Percentiles rank a stretch among this genome's conserved stretches.
Evolutionary conservation across 2,797 vertebrate species (phyloP).

Genomic region (Rhincodon typus): DNA sequence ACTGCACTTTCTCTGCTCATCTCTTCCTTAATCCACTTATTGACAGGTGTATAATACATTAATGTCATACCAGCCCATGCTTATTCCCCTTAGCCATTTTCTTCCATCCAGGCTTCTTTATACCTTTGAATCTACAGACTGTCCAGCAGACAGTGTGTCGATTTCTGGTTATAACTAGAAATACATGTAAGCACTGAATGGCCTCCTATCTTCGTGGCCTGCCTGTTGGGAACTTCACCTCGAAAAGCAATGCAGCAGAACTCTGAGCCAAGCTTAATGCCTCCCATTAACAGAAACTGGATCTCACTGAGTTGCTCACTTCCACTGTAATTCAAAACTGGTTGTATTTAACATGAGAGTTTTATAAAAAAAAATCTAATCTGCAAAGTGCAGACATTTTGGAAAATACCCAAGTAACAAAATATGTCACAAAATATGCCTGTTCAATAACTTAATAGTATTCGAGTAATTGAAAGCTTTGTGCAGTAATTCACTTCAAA

Average conservation of each 20-base stretch:
- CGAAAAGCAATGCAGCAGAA: not conserved
- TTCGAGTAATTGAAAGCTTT: conserved; percentile 21
- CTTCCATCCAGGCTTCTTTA: not conserved
- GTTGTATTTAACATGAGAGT: conserved; percentile 25
- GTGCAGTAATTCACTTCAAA: not conserved
- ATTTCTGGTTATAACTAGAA: not conserved
- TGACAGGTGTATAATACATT: not conserved
- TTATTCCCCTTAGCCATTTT: not conserved
- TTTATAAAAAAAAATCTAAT: not conserved
- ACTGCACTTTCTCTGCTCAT: not conserved
- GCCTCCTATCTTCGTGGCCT: not conserved
- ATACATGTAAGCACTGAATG: not conserved
- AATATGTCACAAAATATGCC: not conserved
- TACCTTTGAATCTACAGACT: not conserved
- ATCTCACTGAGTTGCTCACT: not conserved
- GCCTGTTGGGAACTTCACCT: not conserved
- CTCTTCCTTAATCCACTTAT: not conserved
- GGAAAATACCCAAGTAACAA: conserved; percentile 28
- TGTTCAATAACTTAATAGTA: conserved; percentile 31
- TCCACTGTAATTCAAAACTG: conserved; percentile 31
- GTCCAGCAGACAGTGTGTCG: not conserved
- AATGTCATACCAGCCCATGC: not conserved
- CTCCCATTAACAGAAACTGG: conserved; percentile 31
- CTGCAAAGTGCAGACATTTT: not conserved
- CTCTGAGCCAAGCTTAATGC: conserved; percentile 19